Evolutionary conservation across 1,140 invertebrate genomes (phyloP).

Genomic region (Nebria ingens): DNA sequence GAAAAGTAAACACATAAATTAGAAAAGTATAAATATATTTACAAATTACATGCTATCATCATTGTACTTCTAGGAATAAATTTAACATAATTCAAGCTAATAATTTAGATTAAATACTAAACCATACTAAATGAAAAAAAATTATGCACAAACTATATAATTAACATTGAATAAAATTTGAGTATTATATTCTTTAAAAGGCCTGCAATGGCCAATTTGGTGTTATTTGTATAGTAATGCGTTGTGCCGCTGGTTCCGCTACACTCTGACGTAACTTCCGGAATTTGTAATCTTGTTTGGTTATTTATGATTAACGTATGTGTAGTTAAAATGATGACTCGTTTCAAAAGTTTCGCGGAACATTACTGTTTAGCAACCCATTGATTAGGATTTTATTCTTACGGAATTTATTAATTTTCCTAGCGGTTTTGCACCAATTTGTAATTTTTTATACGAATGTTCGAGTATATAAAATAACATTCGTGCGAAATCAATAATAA

Average conservation of each 20-base stretch:
- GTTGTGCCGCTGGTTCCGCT: background rate
- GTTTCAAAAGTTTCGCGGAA: too few relatives aligned
- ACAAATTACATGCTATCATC: background rate
- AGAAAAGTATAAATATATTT: background rate
- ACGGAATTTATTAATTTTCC: too few relatives aligned
- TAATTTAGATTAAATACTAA: background rate
- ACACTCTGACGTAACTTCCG: background rate
- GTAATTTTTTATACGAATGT: too few relatives aligned
- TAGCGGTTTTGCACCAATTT: too few relatives aligned
- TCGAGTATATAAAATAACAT: too few relatives aligned
- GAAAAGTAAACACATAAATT: constrained; percentile 30
- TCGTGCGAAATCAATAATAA: too few relatives aligned
- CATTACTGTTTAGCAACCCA: too few relatives aligned
- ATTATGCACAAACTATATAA: background rate
- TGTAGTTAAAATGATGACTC: too few relatives aligned
- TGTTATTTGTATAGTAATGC: background rate
- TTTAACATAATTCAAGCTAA: too few relatives aligned
- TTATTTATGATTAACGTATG: background rate
- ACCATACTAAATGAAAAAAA: background rate
- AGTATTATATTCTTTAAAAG: background rate
- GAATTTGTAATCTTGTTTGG: background rate
- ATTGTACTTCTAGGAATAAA: too few relatives aligned
- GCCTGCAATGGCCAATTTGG: too few relatives aligned
- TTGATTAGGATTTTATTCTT: too few relatives aligned
- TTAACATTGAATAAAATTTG: background rate